Evolutionary conservation across 2,113 vertebrate genomes (phyloP), one percentile per base, ranked within the genome.

Genomic region (Motacilla alba): DNA sequence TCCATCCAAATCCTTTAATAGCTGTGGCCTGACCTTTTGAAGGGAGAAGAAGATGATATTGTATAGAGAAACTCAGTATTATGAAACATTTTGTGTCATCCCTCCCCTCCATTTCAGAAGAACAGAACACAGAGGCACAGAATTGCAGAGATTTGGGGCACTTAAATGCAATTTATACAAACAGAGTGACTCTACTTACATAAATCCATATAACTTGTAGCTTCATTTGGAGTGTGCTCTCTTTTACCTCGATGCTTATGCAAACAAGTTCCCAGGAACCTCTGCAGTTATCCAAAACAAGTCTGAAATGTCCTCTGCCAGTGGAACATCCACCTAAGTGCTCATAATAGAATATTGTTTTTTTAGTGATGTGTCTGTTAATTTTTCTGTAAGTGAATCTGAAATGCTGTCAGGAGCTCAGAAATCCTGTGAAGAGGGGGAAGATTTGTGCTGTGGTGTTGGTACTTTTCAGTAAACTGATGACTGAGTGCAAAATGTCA

Each of bases 401-500:
- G 26, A 9, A 74, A 4, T 0, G 30, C 59, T 94, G 75, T 83
- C 72, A 88, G 89, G 87, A 87, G 87, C 87, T 91, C 70, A 62
- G 46, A 62, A 73, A 53, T 37, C 67, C 75, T 88, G 63, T 17
- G 55, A 63, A 66, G 50, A 85, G 87, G 67, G 44, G 26, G 21
- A 70, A 68, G 62, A 27, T 72, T 82, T 87, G 37, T 30, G 43
- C 87, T 80, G 21, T 87, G 47, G 44, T 87, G 62, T 53, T 39
- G 67, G 56, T 81, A 50, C 83, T 94, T 84, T 60, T 17, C 70
- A 85, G 44, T 74, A 67, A 82, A 87, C 63, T 63, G 92, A 90
- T 96, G 94, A 77, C 56, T 5, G 8, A 80, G 82, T 83, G 75
- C 82, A 87, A 83, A 91, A 90, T 94, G 82, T 95, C 88, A 91